Percentiles rank a stretch among this genome's conserved stretches.
phyloP scores from a whole-genome alignment of 2,888 invertebrate genomes.

The Eupelmus urozonus region DNA sequence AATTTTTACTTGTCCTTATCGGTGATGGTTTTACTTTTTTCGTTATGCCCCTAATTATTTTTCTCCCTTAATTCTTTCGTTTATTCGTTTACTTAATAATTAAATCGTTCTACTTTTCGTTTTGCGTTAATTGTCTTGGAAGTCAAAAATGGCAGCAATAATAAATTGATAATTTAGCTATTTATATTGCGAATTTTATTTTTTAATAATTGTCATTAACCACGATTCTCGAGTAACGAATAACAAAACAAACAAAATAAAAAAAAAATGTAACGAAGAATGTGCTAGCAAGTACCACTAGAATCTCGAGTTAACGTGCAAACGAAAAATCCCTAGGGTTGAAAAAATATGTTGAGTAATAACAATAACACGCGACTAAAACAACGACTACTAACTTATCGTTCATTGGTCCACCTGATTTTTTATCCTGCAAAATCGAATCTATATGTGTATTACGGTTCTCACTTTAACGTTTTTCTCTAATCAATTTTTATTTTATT shows the following conservation, averaged over 20 bases:
- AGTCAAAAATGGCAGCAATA: not conserved
- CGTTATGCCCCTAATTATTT: conserved; percentile 39
- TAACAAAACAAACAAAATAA: conserved; percentile 59
- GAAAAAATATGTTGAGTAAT: conserved; percentile 56
- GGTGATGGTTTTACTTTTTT: conserved; percentile 58
- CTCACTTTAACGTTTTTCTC: conserved; percentile 19
- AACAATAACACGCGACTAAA: conserved; percentile 67
- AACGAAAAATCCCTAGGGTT: conserved; percentile 69
- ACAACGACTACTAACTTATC: conserved; percentile 63
- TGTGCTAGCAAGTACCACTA: conserved; percentile 67
- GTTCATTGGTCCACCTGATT: conserved; percentile 65
- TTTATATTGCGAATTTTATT: conserved; percentile 3
- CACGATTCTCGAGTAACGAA: conserved; percentile 54
- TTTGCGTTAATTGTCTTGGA: conserved; percentile 3
- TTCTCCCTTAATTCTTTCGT: conserved; percentile 32
- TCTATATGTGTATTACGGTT: not conserved
- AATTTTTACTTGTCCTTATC: conserved; percentile 55
- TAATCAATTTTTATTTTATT: conserved; percentile 32
- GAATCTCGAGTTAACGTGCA: conserved; percentile 68
- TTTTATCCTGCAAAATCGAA: conserved; percentile 59
- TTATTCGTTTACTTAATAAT: conserved; percentile 38
- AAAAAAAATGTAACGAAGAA: conserved; percentile 19
- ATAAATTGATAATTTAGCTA: conserved; percentile 22
- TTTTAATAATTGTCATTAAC: conserved; percentile 46
- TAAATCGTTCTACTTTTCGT: conserved; percentile 10